Base-by-base conservation (phyloP, 2,888 invertebrate species). In the Drosophila bunnanda region DNA sequence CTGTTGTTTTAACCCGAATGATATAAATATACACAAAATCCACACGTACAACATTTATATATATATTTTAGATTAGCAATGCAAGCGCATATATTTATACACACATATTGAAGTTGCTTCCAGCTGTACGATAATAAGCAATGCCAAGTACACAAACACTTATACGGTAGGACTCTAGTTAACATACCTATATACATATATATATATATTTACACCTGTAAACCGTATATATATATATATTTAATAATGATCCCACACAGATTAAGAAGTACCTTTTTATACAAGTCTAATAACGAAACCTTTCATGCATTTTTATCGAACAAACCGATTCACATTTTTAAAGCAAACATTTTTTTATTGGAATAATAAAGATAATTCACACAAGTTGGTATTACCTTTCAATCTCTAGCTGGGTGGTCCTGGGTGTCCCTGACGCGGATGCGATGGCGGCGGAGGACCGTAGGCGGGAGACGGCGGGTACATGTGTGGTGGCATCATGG, bases 191-290 rank as follows among this genome's bases (percentile, higher is more conserved):
- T n/a, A 15, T 32, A 52, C 72, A 13, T 41, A 17, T 38, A 8
- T 20, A 38, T n/a, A n/a, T 28, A 53, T 74, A 60, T 73, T 57
- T 72, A 72, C 72, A 71, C 62, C 56, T 52, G 71, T 58, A 50
- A 72, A 17, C 71, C 30, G 55, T 76, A 74, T 78, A 71, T 74
- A 34, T 74, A 34, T 20, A 69, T 25, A 44, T 72, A 66, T 55
- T 53, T 62, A 72, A 72, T 76, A 71, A 68, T 76, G 48, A 82
- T 65, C 81, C 83, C 81, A 80, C 77, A 76, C 86, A 80, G 69
- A 78, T 80, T 83, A 76, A 80, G 83, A 72, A 77, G 83, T 83
- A 83, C 83, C 83, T 83, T 83, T 82, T 86, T 83, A 83, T 86
- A 83, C 83, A 83, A 76, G 39, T 57, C 32, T 54, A 61, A 28